Evolutionary conservation across 2,797 vertebrate species (phyloP), one percentile per base, ranked within the genome.

Genomic region (Falco peregrinus): DNA sequence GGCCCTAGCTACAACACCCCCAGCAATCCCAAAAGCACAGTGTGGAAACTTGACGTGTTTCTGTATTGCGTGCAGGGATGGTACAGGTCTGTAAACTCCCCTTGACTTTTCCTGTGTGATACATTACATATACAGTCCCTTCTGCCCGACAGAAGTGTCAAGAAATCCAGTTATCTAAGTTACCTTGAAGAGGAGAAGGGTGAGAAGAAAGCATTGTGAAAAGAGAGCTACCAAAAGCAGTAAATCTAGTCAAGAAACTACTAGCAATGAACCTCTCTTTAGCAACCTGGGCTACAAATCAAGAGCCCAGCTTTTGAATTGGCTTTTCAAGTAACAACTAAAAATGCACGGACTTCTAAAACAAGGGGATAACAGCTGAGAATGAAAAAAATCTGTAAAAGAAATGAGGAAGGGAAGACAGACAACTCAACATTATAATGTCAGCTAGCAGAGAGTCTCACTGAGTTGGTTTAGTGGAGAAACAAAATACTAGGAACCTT

Each of bases 391-490:
- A 86, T 57, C 50, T 54, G 22, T n/a, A 74, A 89, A 79, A 70
- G 29, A 67, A 19, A 31, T 31, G 33, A 61, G 8, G 28, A 93
- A 83, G 7, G 26, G 41, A 80, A 90, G n/a, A 60, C 51, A 68
- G 85, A 41, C 9, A 77, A 24, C 12, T 57, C 33, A 35, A 33
- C 6, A 6, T 26, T 64, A 22, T 19, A 51, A 13, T 0, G 0
- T 5, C 13, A 48, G 17, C 16, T 57, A 43, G 19, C 19, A 73
- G 37, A 22, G 11, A 51, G 9, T 37, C 14, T 70, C 28, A n/a
- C 35, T 57, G 28, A 71, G 75, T 15, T 1, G 7, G 13, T 92
- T 88, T 54, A 69, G 3, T 45, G 33, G 29, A 61, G 29, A 21
- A 11, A 68, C 7, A 93, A 86, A 92, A 63, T n/a, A 29, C 13